Evolutionary conservation across 1,140 invertebrate genomes (phyloP), one percentile per base, ranked within the genome.

Genomic region (Sitophilus oryzae): DNA sequence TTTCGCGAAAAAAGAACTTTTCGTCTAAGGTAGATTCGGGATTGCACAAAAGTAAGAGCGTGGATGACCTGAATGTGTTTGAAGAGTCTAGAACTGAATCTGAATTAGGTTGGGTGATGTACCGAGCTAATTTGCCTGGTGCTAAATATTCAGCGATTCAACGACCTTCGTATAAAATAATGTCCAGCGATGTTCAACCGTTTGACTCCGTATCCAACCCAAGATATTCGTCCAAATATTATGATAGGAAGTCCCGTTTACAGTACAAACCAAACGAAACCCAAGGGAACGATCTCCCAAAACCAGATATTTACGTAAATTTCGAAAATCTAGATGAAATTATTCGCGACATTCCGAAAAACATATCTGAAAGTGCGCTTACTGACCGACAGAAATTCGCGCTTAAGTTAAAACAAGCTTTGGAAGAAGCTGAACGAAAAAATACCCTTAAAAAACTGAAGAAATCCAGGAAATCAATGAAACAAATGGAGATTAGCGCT

Each of bases 331-430:
- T 66, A 21, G 62, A 66, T 19, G 46, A 52, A 22, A 64, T 66
- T 30, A 45, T 62, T n/a, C 37, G 37, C 2, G n/a, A 37, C 0
- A 62, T 66, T 18, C 60, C 61, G 2, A 49, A 47, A 20, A 50
- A 57, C 15, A 16, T 41, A 2, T 47, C 60, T 4, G 55, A 60
- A 52, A 45, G 36, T 4, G 14, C 58, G 44, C 25, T 68, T 4
- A 68, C 46, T 3, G 62, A 66, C 9, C 62, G 66, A 46, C 59
- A 68, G 46, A 56, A 42, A 20, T 66, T 66, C 42, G 59, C 61
- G 1, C 11, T 59, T 19, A 62, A 59, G 22, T 35, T 68, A 30
- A 58, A 61, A 23, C 10, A 48, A 11, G 56, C 60, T 15, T 46
- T 68, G 37, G 57, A 64, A 10, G 62, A 61, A 35, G 52, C 55